A percentile compares a stretch with the other conserved stretches of the same genome.
These are phyloP conservation scores for Sinosuthora webbiana DNA, from an alignment of 2,113 vertebrate species.

Conservation along the genomic window DNA sequence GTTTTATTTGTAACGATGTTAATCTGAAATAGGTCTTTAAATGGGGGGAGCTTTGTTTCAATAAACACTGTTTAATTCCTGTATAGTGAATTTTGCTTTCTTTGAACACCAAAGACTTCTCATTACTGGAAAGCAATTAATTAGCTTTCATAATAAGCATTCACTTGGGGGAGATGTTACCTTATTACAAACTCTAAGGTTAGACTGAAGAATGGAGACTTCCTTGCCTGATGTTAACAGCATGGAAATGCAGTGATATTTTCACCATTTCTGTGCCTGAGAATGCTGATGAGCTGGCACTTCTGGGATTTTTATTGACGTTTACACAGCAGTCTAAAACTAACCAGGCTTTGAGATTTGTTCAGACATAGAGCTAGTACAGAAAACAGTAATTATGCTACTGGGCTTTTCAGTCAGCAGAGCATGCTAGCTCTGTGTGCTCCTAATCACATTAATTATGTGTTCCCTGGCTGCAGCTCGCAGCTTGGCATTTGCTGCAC, in stretches of 20 bases:
- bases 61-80: constrained; percentile 74
- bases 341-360: constrained; percentile 78
- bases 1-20: constrained; percentile 42
- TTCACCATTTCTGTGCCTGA: constrained; percentile 63
- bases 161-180: constrained; percentile 75
- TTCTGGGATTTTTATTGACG: constrained; percentile 78
- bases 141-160: constrained; percentile 77
- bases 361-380: constrained; percentile 73
- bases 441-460: constrained; percentile 79
- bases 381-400: constrained; percentile 81
- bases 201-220: constrained; percentile 56
- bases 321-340: constrained; percentile 76
- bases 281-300: constrained; percentile 74
- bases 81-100: constrained; percentile 68
- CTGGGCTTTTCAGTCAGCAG: constrained; percentile 74
- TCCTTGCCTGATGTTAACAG: constrained; percentile 54
- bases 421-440: constrained; percentile 71
- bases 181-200: constrained; percentile 71
- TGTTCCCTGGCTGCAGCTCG: constrained; percentile 66
- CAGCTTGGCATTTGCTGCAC: constrained; percentile 65
- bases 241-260: constrained; percentile 60
- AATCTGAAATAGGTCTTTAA: constrained; percentile 44
- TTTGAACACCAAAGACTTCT: constrained; percentile 72
- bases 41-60: constrained; percentile 64
- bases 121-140: constrained; percentile 79